Evolutionary conservation across 2,888 invertebrate species (phyloP), one percentile per base, ranked within the genome.

Genomic region (Diarsia rubi): DNA sequence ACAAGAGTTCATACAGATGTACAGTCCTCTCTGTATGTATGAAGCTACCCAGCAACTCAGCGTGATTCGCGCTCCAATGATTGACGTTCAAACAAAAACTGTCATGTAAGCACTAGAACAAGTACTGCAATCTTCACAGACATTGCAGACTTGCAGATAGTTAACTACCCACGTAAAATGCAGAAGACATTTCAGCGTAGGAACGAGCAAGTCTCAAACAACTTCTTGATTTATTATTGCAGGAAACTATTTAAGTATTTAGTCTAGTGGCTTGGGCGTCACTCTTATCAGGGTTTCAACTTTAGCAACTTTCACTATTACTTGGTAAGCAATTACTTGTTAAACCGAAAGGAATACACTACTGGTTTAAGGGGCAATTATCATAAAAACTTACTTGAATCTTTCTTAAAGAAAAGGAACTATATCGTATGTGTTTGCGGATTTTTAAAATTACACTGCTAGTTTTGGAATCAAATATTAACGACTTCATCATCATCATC

Each of bases 151-250:
- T 77, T 68, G 68, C 73, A 85, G 78, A 80, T 80, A 87, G 67
- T 79, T 84, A 80, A 81, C 69, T 78, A 79, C 60, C 63, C 52
- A 49, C 69, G 75, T 75, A 80, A 88, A 87, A 82, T 82, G 78
- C 80, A 77, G 79, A 82, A 88, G 87, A 88, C 81, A 88, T 86
- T 88, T 81, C 83, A 78, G 65, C 65, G 70, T 68, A 75, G 68
- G 67, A 81, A 73, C 79, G 86, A 87, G 83, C 82, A 90, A 92
- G 84, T 92, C 86, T 86, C 86, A 89, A 92, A 92, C 92, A 77
- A 87, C 76, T 94, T 91, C 84, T 90, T 94, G 92, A 94, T 94
- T 94, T 94, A 95, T 94, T 92, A 90, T 90, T 90, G 92, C 90
- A 91, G 89, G 91, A 89, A 94, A 94, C 94, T 94, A 92, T 92